These are phyloP conservation scores for Rhea pennata DNA, from an alignment of 2,113 vertebrate species.

Conservation along the genomic window DNA sequence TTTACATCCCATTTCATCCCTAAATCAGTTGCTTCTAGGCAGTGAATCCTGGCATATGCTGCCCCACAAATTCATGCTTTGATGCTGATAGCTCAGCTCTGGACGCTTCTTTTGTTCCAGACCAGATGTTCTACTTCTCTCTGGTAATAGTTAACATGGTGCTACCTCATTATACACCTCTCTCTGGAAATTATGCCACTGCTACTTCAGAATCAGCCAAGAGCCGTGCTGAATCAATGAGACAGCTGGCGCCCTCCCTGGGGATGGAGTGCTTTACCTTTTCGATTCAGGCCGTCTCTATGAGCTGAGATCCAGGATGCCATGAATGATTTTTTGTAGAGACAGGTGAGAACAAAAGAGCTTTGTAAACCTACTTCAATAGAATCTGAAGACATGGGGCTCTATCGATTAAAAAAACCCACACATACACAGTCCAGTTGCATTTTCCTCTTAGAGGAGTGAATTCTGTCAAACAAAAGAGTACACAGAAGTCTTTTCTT, in stretches of 20 bases:
- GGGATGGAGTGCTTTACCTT: conserved; percentile 74
- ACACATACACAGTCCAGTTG: conserved; percentile 42
- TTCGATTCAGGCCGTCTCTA: conserved; percentile 74
- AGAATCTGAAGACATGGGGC: conserved; percentile 64
- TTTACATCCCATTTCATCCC: conserved; percentile 4
- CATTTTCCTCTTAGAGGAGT: conserved; percentile 67
- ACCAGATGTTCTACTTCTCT: conserved; percentile 81
- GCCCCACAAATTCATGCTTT: neutral
- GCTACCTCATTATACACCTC: conserved; percentile 76
- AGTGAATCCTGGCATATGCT: conserved; percentile 2
- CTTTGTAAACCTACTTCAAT: conserved; percentile 80
- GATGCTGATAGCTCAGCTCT: conserved; percentile 50
- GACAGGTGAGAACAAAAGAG: conserved; percentile 81
- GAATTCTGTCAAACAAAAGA: conserved; percentile 60
- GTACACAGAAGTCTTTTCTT: conserved; percentile 59
- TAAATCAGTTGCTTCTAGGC: conserved; percentile 16
- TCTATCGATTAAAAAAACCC: conserved; percentile 74
- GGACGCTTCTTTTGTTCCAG: conserved; percentile 73
- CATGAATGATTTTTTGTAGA: conserved; percentile 78
- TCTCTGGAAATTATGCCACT: conserved; percentile 75
- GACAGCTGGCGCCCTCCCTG: conserved; percentile 78
- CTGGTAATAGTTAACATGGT: conserved; percentile 73
- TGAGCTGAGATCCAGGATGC: conserved; percentile 72
- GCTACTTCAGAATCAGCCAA: conserved; percentile 71
- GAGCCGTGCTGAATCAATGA: conserved; percentile 75